Conservation (phyloP, 2,797 vertebrate species). For the Acanthurus lineatus region DNA sequence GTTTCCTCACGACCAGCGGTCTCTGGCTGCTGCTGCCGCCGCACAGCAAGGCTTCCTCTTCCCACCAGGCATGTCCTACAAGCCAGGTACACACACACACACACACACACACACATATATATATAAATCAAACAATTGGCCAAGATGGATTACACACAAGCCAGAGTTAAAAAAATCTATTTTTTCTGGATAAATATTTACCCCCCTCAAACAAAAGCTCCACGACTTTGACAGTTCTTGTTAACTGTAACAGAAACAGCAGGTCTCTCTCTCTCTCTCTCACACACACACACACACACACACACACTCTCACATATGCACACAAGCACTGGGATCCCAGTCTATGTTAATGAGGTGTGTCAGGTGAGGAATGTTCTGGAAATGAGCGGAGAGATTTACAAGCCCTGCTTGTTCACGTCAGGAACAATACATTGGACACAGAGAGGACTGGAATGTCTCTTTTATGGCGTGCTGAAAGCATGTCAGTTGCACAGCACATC, state of each 20-base stretch:
- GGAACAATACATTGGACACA: constrained; percentile 77
- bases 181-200: constrained; percentile 35
- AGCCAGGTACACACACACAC: constrained; percentile 88
- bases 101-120: constrained; percentile 4
- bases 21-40: constrained; percentile 93
- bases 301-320: constrained; percentile 1
- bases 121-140: background rate
- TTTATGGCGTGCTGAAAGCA: constrained; percentile 63
- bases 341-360: constrained; percentile 76
- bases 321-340: constrained; percentile 43
- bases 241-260: constrained; percentile 16
- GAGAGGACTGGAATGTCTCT: constrained; percentile 66
- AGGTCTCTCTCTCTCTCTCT: background rate
- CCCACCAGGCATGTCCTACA: constrained; percentile 95
- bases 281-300: constrained; percentile 1
- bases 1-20: constrained; percentile 98
- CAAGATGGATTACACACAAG: background rate
- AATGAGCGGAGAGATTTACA: constrained; percentile 71
- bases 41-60: constrained; percentile 97
- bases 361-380: constrained; percentile 78
- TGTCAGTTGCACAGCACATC: constrained; percentile 67
- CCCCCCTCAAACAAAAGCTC: constrained; percentile 11
- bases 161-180: background rate
- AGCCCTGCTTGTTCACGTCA: constrained; percentile 57
- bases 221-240: constrained; percentile 12